phyloP scores from a whole-genome alignment of 1,140 invertebrate species.

The Megalonaias nervosa region DNA sequence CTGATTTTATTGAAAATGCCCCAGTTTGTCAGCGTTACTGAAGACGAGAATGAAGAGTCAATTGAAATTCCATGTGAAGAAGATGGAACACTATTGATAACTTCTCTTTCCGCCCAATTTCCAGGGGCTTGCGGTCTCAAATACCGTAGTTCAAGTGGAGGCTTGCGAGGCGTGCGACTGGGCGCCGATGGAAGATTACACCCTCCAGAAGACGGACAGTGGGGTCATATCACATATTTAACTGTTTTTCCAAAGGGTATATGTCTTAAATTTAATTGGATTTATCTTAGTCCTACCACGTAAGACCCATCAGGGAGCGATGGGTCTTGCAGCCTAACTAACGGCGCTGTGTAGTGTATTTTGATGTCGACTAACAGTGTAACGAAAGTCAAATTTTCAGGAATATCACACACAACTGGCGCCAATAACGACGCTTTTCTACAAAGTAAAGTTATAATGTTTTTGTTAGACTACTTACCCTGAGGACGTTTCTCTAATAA shows the following conservation, averaged over 20 bases:
- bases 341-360: too few relatives aligned
- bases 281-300: too few relatives aligned
- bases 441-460: too few relatives aligned
- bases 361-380: too few relatives aligned
- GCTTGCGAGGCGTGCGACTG: constrained; percentile 86
- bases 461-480: too few relatives aligned
- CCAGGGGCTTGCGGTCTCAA: constrained; percentile 93
- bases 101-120: constrained; percentile 90
- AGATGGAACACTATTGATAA: constrained; percentile 83
- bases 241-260: constrained; percentile 95
- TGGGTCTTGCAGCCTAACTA: too few relatives aligned
- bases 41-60: constrained; percentile 91
- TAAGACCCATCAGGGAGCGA: too few relatives aligned
- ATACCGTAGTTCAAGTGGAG: constrained; percentile 80
- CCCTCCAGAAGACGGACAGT: constrained; percentile 80
- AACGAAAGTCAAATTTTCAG: too few relatives aligned
- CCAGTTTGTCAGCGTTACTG: constrained; percentile 72
- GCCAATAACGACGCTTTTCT: too few relatives aligned
- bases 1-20: constrained; percentile 20
- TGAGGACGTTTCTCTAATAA: too few relatives aligned
- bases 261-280: background rate
- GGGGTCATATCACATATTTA: constrained; percentile 90
- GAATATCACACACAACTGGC: too few relatives aligned
- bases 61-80: constrained; percentile 91
- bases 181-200: constrained; percentile 85